A percentile compares a stretch with the other conserved stretches of the same genome.
Evolutionary conservation across 2,888 invertebrate genomes (phyloP).

Genomic region (Nomada goodeniana): DNA sequence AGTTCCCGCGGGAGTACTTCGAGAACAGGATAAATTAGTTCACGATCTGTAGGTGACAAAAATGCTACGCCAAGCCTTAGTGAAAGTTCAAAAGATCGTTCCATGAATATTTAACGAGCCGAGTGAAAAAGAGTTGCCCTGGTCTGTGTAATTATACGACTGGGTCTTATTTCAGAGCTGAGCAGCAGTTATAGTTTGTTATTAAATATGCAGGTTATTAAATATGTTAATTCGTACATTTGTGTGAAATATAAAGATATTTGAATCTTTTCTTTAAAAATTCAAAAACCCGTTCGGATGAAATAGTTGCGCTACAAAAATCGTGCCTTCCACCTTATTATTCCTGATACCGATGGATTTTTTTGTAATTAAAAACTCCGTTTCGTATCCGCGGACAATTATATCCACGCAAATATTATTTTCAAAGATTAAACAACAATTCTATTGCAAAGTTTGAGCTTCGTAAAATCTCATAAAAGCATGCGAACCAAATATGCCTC

Average conservation of each 20-base stretch:
- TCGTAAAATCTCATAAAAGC: no score
- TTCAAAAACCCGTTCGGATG: neutral
- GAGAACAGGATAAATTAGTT: neutral
- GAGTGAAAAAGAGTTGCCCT: neutral
- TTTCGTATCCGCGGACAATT: neutral
- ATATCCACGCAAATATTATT: neutral
- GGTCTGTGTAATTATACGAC: neutral
- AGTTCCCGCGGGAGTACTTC: neutral
- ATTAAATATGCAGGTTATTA: neutral
- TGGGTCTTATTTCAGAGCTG: neutral
- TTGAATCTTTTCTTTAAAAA: neutral
- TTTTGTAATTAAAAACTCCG: conserved; percentile 11
- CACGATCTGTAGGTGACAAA: neutral
- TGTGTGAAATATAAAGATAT: neutral
- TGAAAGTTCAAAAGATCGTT: conserved; percentile 10
- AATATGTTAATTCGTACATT: neutral
- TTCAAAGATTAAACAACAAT: neutral
- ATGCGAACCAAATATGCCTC: neutral
- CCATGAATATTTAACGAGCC: conserved; percentile 7
- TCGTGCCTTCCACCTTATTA: no score
- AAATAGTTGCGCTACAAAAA: no score
- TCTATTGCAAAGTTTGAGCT: neutral
- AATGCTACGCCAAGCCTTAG: conserved; percentile 1
- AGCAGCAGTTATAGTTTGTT: neutral
- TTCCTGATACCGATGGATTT: no score